phyloP scores from a whole-genome alignment of 2,113 vertebrate species.

The Cricetomys ansorgei region DNA sequence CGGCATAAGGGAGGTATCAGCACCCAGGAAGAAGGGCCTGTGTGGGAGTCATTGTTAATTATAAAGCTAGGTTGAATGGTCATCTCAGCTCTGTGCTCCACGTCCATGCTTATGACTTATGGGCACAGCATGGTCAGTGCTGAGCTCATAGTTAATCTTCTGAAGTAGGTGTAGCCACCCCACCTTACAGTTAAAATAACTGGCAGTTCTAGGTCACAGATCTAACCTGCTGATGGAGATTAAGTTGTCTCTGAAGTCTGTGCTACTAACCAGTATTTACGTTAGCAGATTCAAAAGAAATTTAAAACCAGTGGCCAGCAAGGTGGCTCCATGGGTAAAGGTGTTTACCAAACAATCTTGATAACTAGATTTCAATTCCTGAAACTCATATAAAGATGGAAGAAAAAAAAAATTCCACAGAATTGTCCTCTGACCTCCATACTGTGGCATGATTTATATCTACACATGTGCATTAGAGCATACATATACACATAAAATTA shows the following conservation, averaged over 20 bases:
- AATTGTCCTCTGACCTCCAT: neutral
- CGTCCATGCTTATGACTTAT: neutral
- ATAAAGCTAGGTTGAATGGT: neutral
- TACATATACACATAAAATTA: no score
- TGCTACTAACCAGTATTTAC: neutral
- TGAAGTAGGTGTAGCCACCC: neutral
- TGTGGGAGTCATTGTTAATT: neutral
- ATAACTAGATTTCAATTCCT: no score
- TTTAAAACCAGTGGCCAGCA: neutral
- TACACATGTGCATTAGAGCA: neutral
- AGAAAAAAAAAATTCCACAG: neutral
- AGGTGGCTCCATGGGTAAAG: neutral
- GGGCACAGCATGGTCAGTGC: neutral
- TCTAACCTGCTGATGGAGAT: neutral
- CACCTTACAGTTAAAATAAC: constrained; percentile 37
- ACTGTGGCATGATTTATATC: no score
- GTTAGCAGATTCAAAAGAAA: neutral
- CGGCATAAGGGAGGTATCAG: neutral
- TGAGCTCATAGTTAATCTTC: neutral
- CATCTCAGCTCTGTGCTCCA: neutral
- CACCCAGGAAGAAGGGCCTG: neutral
- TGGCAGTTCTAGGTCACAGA: neutral
- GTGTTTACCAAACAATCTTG: neutral
- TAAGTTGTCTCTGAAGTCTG: neutral
- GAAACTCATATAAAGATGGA: neutral